Evolutionary conservation across 2,888 invertebrate species (phyloP), one percentile per base, ranked within the genome.

Genomic region (Apamea anceps): DNA sequence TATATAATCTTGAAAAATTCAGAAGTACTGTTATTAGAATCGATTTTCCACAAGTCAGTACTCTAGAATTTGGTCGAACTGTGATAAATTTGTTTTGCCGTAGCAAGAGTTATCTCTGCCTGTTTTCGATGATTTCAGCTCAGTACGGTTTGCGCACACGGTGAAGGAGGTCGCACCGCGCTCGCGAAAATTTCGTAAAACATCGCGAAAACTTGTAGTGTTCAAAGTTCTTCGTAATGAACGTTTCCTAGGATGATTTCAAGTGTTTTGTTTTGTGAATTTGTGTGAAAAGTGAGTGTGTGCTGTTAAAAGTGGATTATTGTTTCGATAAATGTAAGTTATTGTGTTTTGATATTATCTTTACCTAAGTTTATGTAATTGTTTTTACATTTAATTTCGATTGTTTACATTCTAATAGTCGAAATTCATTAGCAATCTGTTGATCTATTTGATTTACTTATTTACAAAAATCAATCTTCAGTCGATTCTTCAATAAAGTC

Each of bases 171-270:
- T 71, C 81, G 90, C 57, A 77, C 63, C 70, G 68, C 70, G 82
- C 70, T 45, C 63, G 75, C 54, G 48, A 48, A 63, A 48, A 65
- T 60, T n/a, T 70, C n/a, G 54, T 71, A 73, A 75, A 81, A 88
- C 84, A 90, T 90, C 90, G 90, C 80, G 86, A 73, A 84, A 89
- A 89, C 81, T 89, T 88, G 25, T 60, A 42, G 54, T 74, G 57
- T 37, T 28, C 54, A 45, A 48, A 42, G 54, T 75, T 68, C 18
- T 75, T 28, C 13, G 28, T 54, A 48, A 57, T 70, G 2, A 62
- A n/a, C n/a, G 37, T 25, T 71, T 72, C 63, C 75, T 72, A 75
- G 73, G 48, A 84, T 82, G 37, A 79, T 77, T 82, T 77, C 51
- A 77, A 68, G 79, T 86, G 86, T 66, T 73, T 80, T 78, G 66